Percentiles rank a stretch among this genome's conserved stretches.
phyloP scores from a whole-genome alignment of 2,888 invertebrate genomes.

The Hirtodrosophila trivittata region DNA sequence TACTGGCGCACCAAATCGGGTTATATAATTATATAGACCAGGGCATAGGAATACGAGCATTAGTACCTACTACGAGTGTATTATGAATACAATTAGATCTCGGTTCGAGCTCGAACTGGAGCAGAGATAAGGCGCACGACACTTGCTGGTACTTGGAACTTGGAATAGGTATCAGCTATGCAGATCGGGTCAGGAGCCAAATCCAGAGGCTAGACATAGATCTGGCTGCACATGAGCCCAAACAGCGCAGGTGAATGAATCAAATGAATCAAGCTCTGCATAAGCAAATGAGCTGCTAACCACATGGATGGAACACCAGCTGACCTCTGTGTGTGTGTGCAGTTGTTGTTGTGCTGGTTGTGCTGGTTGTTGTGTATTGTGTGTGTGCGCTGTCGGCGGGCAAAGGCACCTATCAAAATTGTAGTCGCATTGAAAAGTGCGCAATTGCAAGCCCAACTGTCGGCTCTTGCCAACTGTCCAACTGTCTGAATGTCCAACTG shows the following conservation, averaged over 20 bases:
- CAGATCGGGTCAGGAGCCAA: not conserved
- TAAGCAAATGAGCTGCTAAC: conserved; percentile 62
- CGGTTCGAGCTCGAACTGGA: conserved; percentile 6
- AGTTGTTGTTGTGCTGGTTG: conserved; percentile 8
- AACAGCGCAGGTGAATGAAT: conserved; percentile 54
- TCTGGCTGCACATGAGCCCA: no score
- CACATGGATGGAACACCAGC: no score
- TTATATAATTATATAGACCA: conserved; percentile 68
- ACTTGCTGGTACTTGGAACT: not conserved
- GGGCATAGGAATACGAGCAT: not conserved
- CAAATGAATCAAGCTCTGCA: conserved; percentile 65
- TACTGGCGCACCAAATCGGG: conserved; percentile 64
- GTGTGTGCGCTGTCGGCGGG: conserved; percentile 27
- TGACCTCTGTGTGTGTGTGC: conserved; percentile 45
- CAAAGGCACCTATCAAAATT: conserved; percentile 59
- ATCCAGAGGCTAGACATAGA: no score
- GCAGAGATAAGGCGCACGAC: conserved; percentile 36
- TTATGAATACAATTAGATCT: conserved; percentile 32
- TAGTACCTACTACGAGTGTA: conserved; percentile 14
- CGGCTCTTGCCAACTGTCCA: conserved; percentile 41
- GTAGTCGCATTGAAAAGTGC: conserved; percentile 70
- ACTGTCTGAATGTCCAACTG: conserved; percentile 27
- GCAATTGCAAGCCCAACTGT: conserved; percentile 75
- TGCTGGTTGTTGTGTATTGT: conserved; percentile 3
- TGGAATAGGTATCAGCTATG: conserved; percentile 35